phyloP scores from a whole-genome alignment of 2,888 invertebrate species.

The Drosophila yooni region DNA sequence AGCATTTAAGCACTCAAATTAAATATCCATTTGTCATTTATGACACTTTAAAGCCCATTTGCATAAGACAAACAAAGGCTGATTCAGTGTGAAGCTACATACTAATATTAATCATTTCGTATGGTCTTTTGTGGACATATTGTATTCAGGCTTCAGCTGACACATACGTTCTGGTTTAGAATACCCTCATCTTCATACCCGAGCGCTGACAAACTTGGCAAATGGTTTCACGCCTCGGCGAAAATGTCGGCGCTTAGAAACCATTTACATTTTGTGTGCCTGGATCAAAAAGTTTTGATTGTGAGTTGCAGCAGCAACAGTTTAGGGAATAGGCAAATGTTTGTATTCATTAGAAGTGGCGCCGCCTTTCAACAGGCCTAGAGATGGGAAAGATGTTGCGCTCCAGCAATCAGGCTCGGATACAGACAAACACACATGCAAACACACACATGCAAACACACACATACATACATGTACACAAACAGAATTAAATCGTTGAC shows the following conservation, averaged over 20 bases:
- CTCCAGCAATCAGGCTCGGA: slow-evolving; percentile 32
- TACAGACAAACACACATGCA: slow-evolving; percentile 2
- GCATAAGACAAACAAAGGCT: slow-evolving; percentile 1
- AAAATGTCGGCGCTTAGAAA: slow-evolving; percentile 58
- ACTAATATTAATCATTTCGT: slow-evolving; percentile 25
- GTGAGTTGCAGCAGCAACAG: slow-evolving; percentile 26
- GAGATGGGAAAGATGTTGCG: not conserved
- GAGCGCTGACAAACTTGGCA: slow-evolving; percentile 14
- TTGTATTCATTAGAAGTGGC: slow-evolving; percentile 56
- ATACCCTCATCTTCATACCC: not conserved
- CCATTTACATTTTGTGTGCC: slow-evolving; percentile 52
- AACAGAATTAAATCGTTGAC: slow-evolving; percentile 31
- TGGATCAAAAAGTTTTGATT: slow-evolving; percentile 34
- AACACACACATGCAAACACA: not conserved
- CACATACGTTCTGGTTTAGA: slow-evolving; percentile 10
- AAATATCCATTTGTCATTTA: slow-evolving; percentile 9
- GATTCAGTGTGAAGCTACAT: slow-evolving; percentile 8
- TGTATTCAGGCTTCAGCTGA: slow-evolving; percentile 9
- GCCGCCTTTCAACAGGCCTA: slow-evolving; percentile 12
- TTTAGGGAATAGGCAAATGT: slow-evolving; percentile 27
- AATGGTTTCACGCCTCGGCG: slow-evolving; percentile 60
- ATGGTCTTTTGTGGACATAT: slow-evolving; percentile 5
- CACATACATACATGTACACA: not conserved
- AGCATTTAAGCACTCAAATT: not conserved
- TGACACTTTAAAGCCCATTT: slow-evolving; percentile 3